These are phyloP conservation scores for Ichneumon xanthorius DNA, from an alignment of 2,888 invertebrate genomes.

Conservation along the genomic window DNA sequence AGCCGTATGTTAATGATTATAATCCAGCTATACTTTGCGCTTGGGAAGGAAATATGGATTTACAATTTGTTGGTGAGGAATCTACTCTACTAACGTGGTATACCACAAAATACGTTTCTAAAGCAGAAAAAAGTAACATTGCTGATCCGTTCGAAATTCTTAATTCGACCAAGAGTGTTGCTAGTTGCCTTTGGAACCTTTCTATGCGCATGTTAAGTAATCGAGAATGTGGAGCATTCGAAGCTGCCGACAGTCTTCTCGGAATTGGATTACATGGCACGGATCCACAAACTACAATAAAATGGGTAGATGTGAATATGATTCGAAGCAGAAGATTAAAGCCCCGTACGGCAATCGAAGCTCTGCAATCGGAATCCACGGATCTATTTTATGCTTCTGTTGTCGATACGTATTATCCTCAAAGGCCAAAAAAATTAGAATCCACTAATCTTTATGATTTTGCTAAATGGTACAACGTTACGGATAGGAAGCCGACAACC, in stretches of 20 bases:
- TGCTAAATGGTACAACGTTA: background rate
- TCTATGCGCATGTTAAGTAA: background rate
- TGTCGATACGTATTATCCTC: background rate
- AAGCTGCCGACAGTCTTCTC: no score
- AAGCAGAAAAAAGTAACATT: background rate
- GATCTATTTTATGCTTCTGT: background rate
- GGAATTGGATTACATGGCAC: no score
- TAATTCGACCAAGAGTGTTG: background rate
- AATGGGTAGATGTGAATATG: background rate
- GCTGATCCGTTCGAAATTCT: background rate
- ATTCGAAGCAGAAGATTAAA: background rate
- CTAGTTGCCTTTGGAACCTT: background rate
- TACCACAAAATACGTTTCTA: background rate
- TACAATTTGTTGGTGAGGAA: background rate
- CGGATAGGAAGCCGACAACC: background rate
- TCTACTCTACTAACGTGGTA: background rate
- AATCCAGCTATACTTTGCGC: constrained; percentile 59
- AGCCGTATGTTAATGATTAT: constrained; percentile 71
- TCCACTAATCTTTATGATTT: background rate
- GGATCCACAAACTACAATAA: background rate
- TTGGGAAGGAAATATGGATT: constrained; percentile 70
- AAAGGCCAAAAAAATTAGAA: background rate
- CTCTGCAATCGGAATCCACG: background rate
- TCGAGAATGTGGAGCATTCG: background rate
- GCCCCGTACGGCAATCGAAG: background rate